Base-by-base conservation (phyloP, 2,113 vertebrate genomes). In the Numida meleagris region DNA sequence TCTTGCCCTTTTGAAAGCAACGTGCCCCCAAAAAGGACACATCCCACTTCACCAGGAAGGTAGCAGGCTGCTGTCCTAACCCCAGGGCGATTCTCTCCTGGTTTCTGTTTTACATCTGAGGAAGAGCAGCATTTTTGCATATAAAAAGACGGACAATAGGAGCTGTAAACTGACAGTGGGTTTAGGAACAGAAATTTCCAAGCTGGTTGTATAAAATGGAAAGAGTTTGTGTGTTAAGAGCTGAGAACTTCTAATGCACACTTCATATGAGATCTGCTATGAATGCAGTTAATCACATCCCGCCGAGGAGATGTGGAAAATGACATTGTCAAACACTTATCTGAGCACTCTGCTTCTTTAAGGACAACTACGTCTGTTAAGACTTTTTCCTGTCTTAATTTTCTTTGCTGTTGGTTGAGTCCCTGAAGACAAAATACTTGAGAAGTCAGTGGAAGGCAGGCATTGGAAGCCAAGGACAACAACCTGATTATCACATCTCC, bases 201-300 rank as follows among this genome's bases (percentile, higher is more conserved):
- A 29, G 21, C 2, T 38, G 27, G 31, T 61, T 10, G 9, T 19
- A n/a, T 6, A 9, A 38, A 27, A 51, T 2, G 21, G 66, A 13
- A 89, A 48, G 27, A 62, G 10, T 4, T 48, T 77, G 33, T 0
- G 51, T 48, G 62, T 65, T 58, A 48, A 43, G 23, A 24, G 7
- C 1, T 14, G 29, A 19, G 14, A 21, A 25, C 4, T 68, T 68
- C 34, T 46, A 33, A 9, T 76, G 24, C 40, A 84, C 0, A 36
- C 5, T 4, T 59, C 2, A 0, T 31, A 17, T 5, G 24, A 55
- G 42, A 63, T 3, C 5, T 63, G 46, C 20, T 53, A 11, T 12
- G 23, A 19, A 50, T 33, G 24, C 18, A 67, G 34, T 40, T 68
- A 79, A 65, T 8, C 29, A 31, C 24, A 55, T n/a, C 6, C 14